Evolutionary conservation across 2,113 vertebrate species (phyloP).

Genomic region (Notiomystis cincta): DNA sequence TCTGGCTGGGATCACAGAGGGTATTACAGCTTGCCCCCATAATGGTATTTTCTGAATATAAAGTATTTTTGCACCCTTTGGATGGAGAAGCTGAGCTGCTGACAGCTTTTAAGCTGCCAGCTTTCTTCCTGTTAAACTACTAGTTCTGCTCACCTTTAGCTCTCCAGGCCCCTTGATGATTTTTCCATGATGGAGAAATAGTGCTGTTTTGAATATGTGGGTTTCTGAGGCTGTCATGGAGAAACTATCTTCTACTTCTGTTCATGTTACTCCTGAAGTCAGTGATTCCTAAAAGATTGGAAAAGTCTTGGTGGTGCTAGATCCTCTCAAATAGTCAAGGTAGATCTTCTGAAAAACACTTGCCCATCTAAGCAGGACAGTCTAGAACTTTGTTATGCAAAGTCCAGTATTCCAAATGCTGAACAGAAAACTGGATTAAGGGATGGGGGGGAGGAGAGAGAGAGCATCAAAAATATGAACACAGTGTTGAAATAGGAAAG

Average conservation of each 20-base stretch:
- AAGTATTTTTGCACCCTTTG: not conserved
- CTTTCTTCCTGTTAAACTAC: not conserved
- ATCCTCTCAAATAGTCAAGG: not conserved
- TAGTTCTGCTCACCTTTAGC: not conserved
- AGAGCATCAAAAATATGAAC: not conserved
- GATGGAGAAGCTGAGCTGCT: not conserved
- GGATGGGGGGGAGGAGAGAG: rapidly evolving
- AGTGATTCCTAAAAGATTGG: not conserved
- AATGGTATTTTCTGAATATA: not conserved
- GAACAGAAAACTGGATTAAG: not conserved
- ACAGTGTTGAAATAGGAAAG: not conserved
- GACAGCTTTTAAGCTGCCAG: not conserved
- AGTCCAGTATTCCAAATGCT: not conserved
- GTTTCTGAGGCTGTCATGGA: not conserved
- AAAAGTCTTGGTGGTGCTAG: not conserved
- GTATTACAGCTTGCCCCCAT: not conserved
- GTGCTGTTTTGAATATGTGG: not conserved
- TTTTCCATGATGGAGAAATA: not conserved
- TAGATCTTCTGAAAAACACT: not conserved
- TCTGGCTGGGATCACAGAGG: not conserved
- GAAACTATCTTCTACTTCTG: not conserved
- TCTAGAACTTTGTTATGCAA: not conserved
- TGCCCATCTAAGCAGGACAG: not conserved
- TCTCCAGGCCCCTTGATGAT: not conserved
- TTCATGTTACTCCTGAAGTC: not conserved